Conservation (phyloP, 1,140 invertebrate genomes). For the Contarinia nasturtii region DNA sequence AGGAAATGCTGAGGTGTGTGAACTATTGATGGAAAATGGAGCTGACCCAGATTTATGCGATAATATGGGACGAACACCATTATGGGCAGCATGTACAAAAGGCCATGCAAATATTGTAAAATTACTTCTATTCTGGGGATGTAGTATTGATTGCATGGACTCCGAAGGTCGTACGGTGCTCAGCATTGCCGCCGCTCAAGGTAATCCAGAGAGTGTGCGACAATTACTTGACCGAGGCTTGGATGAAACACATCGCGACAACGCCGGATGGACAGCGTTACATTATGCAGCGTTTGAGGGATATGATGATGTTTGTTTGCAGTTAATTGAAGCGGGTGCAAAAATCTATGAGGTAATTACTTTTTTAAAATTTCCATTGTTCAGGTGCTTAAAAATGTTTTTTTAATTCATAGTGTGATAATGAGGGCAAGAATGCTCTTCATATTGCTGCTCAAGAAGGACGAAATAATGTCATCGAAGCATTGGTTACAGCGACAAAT, state of each 20-base stretch:
- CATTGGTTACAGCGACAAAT: conserved; percentile 17
- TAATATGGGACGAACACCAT: conserved; percentile 52
- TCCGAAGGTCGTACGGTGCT: conserved; percentile 77
- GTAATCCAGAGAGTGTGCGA: conserved; percentile 65
- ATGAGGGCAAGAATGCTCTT: conserved; percentile 82
- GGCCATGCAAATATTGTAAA: conserved; percentile 65
- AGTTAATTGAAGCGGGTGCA: conserved; percentile 77
- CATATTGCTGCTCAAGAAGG: conserved; percentile 81
- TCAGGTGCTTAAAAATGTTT: too few species aligned
- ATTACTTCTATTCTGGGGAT: conserved; percentile 70
- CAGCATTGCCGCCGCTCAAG: conserved; percentile 73
- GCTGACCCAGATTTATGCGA: conserved; percentile 75
- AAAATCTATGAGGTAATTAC: conserved; percentile 76
- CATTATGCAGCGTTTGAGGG: conserved; percentile 87
- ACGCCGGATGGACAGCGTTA: conserved; percentile 84
- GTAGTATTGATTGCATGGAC: conserved; percentile 76
- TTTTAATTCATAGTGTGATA: too few species aligned
- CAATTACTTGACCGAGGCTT: conserved; percentile 74
- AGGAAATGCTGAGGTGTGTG: conserved; percentile 59
- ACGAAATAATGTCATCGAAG: conserved; percentile 24
- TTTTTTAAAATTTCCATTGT: too few species aligned
- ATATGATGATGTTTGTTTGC: conserved; percentile 70
- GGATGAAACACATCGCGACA: conserved; percentile 78
- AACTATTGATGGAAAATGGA: conserved; percentile 64
- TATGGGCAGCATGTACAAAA: conserved; percentile 72